These are phyloP conservation scores for Sesia bembeciformis DNA, from an alignment of 2,888 invertebrate species.

Conservation along the genomic window DNA sequence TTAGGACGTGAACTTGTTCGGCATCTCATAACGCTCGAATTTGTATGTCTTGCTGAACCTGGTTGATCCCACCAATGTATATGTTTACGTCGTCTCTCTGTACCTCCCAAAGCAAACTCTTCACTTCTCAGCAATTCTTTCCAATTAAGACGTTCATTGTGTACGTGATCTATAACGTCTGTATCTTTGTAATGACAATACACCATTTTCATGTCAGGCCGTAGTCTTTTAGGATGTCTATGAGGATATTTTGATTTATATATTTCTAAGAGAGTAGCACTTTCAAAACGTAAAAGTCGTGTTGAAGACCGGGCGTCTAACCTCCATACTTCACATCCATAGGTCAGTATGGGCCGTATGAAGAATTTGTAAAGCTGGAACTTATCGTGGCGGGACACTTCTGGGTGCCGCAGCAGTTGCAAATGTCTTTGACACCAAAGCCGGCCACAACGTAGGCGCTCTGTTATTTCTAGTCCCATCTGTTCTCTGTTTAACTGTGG, in stretches of 20 bases:
- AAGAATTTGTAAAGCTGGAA: conserved; percentile 35
- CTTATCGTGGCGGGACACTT: conserved; percentile 22
- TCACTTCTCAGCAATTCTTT: conserved; percentile 22
- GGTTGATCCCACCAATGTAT: conserved; percentile 17
- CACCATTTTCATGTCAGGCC: conserved; percentile 18
- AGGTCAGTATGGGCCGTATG: conserved; percentile 40
- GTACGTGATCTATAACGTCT: conserved; percentile 26
- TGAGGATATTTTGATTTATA: conserved; percentile 34
- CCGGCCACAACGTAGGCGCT: conserved; percentile 33
- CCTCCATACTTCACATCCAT: conserved; percentile 45
- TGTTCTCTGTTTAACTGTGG: conserved; percentile 17
- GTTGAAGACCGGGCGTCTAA: conserved; percentile 16
- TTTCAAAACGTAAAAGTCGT: conserved; percentile 31
- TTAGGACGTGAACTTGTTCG: background rate
- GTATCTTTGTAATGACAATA: conserved; percentile 21
- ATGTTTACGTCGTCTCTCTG: conserved; percentile 2
- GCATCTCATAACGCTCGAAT: background rate
- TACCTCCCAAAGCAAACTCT: conserved; percentile 15
- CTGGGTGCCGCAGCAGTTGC: conserved; percentile 22
- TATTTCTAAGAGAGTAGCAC: conserved; percentile 27
- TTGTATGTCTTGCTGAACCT: background rate
- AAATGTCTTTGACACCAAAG: conserved; percentile 32
- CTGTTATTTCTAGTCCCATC: conserved; percentile 25
- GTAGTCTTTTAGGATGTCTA: conserved; percentile 26
- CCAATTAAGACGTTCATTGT: conserved; percentile 31